Evolutionary conservation across 2,888 invertebrate genomes (phyloP).

Genomic region (Pterostichus madidus): DNA sequence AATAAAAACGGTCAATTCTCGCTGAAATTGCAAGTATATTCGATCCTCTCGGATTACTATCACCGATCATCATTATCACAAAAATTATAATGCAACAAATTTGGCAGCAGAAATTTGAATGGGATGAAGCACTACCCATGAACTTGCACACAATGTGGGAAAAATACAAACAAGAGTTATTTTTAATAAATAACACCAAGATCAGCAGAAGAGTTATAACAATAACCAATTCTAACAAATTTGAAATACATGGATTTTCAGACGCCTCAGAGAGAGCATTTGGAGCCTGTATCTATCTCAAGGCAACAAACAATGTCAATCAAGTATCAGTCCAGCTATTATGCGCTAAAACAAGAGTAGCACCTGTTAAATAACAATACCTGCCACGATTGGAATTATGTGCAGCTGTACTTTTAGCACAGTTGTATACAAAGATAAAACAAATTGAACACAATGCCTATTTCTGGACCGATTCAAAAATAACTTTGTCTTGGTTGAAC

Average conservation of each 20-base stretch:
- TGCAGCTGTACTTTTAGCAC: slow-evolving; percentile 65
- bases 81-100: slow-evolving; percentile 69
- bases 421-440: slow-evolving; percentile 55
- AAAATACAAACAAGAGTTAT: slow-evolving; percentile 16
- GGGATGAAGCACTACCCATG: slow-evolving; percentile 69
- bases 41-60: slow-evolving; percentile 68
- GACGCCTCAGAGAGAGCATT: slow-evolving; percentile 29
- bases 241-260: slow-evolving; percentile 35
- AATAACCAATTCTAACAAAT: background rate
- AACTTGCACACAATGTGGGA: slow-evolving; percentile 50
- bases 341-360: slow-evolving; percentile 68
- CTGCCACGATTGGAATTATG: slow-evolving; percentile 68
- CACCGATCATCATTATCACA: slow-evolving; percentile 68
- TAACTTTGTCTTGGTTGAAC: slow-evolving; percentile 67
- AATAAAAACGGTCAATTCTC: slow-evolving; percentile 4
- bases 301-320: background rate
- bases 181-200: background rate
- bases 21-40: slow-evolving; percentile 68
- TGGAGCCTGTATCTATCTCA: slow-evolving; percentile 27
- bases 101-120: slow-evolving; percentile 68
- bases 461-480: slow-evolving; percentile 68
- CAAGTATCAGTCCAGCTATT: slow-evolving; percentile 30
- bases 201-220: slow-evolving; percentile 15
- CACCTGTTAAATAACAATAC: slow-evolving; percentile 61
- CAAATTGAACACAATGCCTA: background rate